Percentiles rank a stretch among this genome's conserved stretches.
Conservation (phyloP, 2,113 vertebrate species). For the Blennius ocellaris region DNA sequence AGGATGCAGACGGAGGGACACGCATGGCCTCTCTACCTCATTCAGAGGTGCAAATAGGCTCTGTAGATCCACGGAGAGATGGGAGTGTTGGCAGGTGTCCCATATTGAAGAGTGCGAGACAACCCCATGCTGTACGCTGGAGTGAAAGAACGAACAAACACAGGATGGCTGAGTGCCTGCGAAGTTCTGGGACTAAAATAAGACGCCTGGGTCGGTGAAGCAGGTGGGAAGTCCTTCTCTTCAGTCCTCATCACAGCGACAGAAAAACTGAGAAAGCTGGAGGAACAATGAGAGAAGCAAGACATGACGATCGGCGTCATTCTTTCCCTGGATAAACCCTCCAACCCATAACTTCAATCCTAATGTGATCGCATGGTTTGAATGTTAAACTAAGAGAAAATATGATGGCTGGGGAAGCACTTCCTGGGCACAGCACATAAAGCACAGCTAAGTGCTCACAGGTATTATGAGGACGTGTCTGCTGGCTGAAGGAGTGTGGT, state of each 20-base stretch:
- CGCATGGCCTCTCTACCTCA: conserved; percentile 46
- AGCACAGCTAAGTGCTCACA: background rate
- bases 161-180: conserved; percentile 1
- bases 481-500: background rate
- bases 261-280: conserved; percentile 4
- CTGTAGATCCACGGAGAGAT: conserved; percentile 46
- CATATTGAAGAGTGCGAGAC: conserved; percentile 46
- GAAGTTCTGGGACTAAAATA: conserved; percentile 28
- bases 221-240: conserved; percentile 14
- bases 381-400: background rate
- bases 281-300: too few relatives aligned
- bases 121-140: conserved; percentile 25
- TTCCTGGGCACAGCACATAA: conserved; percentile 1
- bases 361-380: background rate
- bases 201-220: conserved; percentile 25
- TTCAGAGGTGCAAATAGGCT: conserved; percentile 72
- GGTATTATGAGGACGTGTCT: conserved; percentile 2
- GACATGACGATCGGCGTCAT: conserved; percentile 1
- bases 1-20: conserved; percentile 14
- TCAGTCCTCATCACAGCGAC: background rate
- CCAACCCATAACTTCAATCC: background rate
- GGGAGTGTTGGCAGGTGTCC: conserved; percentile 60
- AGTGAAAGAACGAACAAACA: conserved; percentile 37
- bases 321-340: background rate
- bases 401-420: background rate